Evolutionary conservation across 2,113 vertebrate genomes (phyloP), one percentile per base, ranked within the genome.

Genomic region (Ranitomeya variabilis): DNA sequence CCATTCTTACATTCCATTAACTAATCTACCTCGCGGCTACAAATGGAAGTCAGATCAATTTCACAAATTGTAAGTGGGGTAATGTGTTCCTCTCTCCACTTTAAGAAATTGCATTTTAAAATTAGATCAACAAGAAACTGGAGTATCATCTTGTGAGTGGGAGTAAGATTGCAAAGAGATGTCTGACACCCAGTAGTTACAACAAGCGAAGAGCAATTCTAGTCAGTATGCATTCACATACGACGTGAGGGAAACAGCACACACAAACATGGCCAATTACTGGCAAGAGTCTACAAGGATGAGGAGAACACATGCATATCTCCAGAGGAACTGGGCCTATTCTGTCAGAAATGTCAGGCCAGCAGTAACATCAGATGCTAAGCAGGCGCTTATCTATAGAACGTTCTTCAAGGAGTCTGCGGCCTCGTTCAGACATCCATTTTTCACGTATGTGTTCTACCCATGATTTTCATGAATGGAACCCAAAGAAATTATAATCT

Each of bases 21-120:
- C 9, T n/a, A 67, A 67, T n/a, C 6, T 31, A 13, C 12, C 23
- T 31, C 11, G 26, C 4, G 4, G 67, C n/a, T 71, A 26, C 67
- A 71, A 71, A 71, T 31, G 23, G 11, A 67, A 67, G n/a, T 55
- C n/a, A 51, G 7, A 76, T 6, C 11, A 37, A 19, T 52, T 62
- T 51, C 37, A 8, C 7, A 86, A 79, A 54, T 78, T 67, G 85
- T 60, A 10, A 23, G 31, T 23, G 85, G 19, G 71, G 81, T 91
- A 86, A 89, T 91, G 76, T 89, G 83, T 90, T 92, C 87, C 66
- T 89, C 66, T 89, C 89, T 91, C 76, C 82, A 87, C 60, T 82
- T 79, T 92, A 83, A 91, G 84, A 90, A 88, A 91, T 88, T 80
- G 89, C 85, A 90, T 90, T 89, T 86, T 90, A 86, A 89, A 93